A percentile compares a stretch with the other conserved stretches of the same genome.
phyloP scores from a whole-genome alignment of 2,797 vertebrate genomes.

The Onychomys arenicola region DNA sequence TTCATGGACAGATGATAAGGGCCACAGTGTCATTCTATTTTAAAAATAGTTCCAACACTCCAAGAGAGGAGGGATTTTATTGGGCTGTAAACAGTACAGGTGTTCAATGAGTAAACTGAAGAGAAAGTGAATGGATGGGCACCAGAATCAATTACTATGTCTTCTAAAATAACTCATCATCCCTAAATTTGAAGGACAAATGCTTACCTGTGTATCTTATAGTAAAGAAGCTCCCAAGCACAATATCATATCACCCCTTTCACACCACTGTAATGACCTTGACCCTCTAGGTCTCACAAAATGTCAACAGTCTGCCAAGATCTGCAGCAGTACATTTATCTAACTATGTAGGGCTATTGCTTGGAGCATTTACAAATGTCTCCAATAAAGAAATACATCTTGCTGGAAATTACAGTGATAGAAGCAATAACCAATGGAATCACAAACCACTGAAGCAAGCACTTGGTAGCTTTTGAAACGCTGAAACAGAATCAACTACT shows the following conservation, averaged over 20 bases:
- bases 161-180: constrained; percentile 39
- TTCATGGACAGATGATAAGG: not conserved
- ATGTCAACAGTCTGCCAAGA: not conserved
- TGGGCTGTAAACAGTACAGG: not conserved
- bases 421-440: not conserved
- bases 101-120: constrained; percentile 34
- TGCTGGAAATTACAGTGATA: constrained; percentile 22
- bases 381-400: not conserved
- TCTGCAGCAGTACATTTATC: not conserved
- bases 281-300: not conserved
- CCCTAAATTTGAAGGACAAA: constrained; percentile 23
- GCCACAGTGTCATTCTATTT: not conserved
- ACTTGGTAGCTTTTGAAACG: not conserved
- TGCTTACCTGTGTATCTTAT: not conserved
- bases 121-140: not conserved
- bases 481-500: not conserved
- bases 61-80: not conserved
- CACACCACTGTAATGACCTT: not conserved
- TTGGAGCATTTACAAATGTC: not conserved
- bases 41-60: not conserved
- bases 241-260: not conserved
- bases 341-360: not conserved
- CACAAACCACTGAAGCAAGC: constrained; percentile 16
- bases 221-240: not conserved
- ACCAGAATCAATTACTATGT: not conserved